Evolutionary conservation across 1,140 invertebrate species (phyloP), one percentile per base, ranked within the genome.

Genomic region (Hylaeus anthracinus): DNA sequence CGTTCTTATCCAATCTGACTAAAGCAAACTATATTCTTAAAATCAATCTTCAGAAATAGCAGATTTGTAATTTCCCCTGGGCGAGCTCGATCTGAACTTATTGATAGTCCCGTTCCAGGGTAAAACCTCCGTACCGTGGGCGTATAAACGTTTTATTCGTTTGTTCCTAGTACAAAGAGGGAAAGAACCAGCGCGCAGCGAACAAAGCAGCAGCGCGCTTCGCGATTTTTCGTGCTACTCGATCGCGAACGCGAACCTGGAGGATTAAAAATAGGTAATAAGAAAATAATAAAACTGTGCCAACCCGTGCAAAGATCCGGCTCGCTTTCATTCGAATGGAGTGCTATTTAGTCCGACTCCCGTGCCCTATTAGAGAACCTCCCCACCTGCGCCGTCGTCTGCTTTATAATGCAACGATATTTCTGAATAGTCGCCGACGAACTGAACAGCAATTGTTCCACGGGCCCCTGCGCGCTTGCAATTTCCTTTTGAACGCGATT

Each of bases 371-470:
- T 72, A 76, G 8, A 39, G 56, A 5, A 10, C 51, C 5, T 5
- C 6, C 51, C 51, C 10, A 51, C 51, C 10, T 9, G 8, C 51
- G 37, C 12, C 41, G 41, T 3, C 48, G 37, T 58, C 73, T 37
- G n/a, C 53, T 74, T 72, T 58, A 70, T 76, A 85, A 84, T 81
- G 58, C 72, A 69, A 72, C 72, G 56, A 76, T 85, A 81, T 81
- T 84, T 51, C 61, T 67, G 79, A 58, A 72, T 58, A 43, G 43
- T 53, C 5, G 37, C 56, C 64, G 74, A 45, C 26, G 45, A 48
- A 48, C 6, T 39, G 74, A 58, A 15, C 72, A 26, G 48, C 79
- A 63, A 80, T 66, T 58, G 67, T 76, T 67, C 10, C 39, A 41
- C 15, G 5, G 15, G 45, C n/a, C 39, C 51, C 14, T 6, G 37